A percentile compares a stretch with the other conserved stretches of the same genome.
phyloP scores from a whole-genome alignment of 2,888 invertebrate species.

The Iphiclides podalirius region DNA sequence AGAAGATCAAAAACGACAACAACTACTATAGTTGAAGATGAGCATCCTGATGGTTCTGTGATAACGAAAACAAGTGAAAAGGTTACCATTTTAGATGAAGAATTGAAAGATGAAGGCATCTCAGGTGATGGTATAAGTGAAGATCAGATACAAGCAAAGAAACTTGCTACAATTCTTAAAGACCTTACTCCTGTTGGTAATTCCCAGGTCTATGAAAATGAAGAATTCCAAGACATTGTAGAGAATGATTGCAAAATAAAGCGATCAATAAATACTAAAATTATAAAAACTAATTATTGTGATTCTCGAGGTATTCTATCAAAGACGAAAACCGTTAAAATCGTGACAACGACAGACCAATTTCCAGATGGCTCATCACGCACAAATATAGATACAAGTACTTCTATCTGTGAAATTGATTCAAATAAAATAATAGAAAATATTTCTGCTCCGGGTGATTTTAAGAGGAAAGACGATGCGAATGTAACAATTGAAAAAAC shows the following conservation, averaged over 20 bases:
- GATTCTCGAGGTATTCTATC: conserved; percentile 39
- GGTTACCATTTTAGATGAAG: conserved; percentile 54
- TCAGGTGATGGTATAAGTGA: conserved; percentile 27
- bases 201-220: conserved; percentile 44
- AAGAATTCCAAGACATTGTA: conserved; percentile 41
- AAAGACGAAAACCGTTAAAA: conserved; percentile 56
- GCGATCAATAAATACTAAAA: conserved; percentile 49
- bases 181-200: conserved; percentile 37
- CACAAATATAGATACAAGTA: conserved; percentile 57
- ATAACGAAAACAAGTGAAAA: conserved; percentile 65
- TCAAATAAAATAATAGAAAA: conserved; percentile 33
- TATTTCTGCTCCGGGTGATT: conserved; percentile 42
- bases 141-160: conserved; percentile 10
- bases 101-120: conserved; percentile 25
- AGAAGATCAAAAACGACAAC: conserved; percentile 55
- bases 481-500: conserved; percentile 52
- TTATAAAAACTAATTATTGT: conserved; percentile 50
- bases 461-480: conserved; percentile 48
- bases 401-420: conserved; percentile 54
- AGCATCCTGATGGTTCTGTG: conserved; percentile 62
- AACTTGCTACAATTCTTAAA: conserved; percentile 40
- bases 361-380: conserved; percentile 60
- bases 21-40: conserved; percentile 59
- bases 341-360: conserved; percentile 56
- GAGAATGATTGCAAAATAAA: conserved; percentile 44